A percentile compares a stretch with the other conserved stretches of the same genome.
Conservation (phyloP, 2,888 invertebrate genomes). For the Diaphora mendica region DNA sequence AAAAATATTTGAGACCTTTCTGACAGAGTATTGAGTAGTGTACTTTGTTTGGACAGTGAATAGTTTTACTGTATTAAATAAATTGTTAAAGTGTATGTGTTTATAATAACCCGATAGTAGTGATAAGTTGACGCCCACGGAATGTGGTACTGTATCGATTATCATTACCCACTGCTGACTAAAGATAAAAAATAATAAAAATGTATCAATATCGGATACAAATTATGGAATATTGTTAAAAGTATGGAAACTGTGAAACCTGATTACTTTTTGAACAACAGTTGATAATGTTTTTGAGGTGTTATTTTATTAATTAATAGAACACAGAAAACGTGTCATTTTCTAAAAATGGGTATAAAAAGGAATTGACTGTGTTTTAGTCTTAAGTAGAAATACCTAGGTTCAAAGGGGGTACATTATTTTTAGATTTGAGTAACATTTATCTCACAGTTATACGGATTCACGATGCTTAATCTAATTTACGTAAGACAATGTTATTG, state of each 20-base stretch:
- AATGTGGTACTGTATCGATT: constrained; percentile 32
- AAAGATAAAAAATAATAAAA: background rate
- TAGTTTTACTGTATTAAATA: constrained; percentile 16
- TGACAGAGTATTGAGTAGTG: background rate
- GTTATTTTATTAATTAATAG: background rate
- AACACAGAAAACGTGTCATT: no score
- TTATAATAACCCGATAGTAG: constrained; percentile 21
- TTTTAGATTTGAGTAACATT: background rate
- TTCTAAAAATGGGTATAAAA: no score
- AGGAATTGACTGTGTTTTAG: no score
- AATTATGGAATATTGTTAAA: background rate
- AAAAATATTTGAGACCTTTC: background rate
- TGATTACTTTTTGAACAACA: background rate
- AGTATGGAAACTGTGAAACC: background rate
- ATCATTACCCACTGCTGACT: constrained; percentile 24
- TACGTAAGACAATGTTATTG: background rate
- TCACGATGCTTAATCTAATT: background rate
- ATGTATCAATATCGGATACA: background rate
- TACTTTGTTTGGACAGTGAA: background rate
- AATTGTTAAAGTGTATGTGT: constrained; percentile 7
- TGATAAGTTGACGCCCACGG: constrained; percentile 32
- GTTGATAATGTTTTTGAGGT: no score
- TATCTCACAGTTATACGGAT: background rate
- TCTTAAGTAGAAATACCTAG: background rate
- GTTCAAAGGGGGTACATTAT: background rate